Conservation (phyloP, 2,797 vertebrate species). For the Hylomyscus alleni region DNA sequence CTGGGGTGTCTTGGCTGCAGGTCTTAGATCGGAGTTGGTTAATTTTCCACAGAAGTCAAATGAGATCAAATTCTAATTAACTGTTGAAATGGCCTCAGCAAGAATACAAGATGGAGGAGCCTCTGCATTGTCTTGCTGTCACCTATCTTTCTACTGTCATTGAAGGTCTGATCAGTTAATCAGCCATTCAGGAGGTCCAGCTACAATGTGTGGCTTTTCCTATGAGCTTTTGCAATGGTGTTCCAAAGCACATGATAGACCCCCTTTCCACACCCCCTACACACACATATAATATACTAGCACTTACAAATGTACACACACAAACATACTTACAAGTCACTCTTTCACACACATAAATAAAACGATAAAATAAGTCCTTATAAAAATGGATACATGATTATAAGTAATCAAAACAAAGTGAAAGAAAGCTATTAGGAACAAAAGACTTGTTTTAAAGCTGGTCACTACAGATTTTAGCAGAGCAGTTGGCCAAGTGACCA, state of each 20-base stretch:
- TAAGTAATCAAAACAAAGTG: background rate
- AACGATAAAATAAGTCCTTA: background rate
- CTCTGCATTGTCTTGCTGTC: background rate
- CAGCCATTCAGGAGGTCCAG: background rate
- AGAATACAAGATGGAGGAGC: background rate
- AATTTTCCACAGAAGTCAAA: background rate
- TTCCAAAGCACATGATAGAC: background rate
- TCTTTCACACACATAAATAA: too few species aligned
- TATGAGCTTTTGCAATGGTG: background rate
- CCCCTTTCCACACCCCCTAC: background rate
- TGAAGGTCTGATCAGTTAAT: background rate
- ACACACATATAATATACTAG: background rate
- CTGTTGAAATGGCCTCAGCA: too few species aligned
- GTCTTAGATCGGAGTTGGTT: background rate
- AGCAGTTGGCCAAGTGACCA: background rate
- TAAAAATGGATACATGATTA: background rate
- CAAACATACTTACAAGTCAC: background rate
- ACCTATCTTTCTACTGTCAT: background rate
- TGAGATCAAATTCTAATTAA: background rate
- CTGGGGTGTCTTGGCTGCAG: too few species aligned
- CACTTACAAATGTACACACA: too few species aligned
- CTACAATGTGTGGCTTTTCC: too few species aligned
- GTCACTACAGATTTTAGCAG: background rate
- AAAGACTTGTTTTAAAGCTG: background rate
- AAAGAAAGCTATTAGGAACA: constrained; percentile 8